Base-by-base conservation (phyloP, 2,797 vertebrate species). In the Geotria australis region DNA sequence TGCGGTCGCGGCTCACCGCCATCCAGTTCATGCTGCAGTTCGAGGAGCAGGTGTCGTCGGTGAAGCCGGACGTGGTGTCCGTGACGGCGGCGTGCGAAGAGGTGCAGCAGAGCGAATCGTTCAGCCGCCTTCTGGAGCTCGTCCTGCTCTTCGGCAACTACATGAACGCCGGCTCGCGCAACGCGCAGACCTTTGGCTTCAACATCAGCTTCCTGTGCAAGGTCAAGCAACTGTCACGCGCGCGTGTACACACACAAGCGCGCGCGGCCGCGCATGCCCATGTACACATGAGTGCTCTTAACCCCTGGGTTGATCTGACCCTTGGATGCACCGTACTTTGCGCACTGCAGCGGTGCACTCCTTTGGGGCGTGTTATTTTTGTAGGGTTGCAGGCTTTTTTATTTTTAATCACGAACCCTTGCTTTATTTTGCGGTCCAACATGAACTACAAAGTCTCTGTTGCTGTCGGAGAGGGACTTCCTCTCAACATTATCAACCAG, bases 31-130 rank as follows among this genome's bases (percentile, higher is more conserved):
- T 71, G 70, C 70, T 86, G 47, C 80, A 82, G 64, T 88, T 88
- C 63, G 76, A 73, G 13, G 84, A 89, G 63, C 84, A 83, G 63
- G 69, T 88, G 56, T 80, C 76, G 67, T 85, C 83, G 63, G 72
- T 89, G 59, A 89, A 88, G 69, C 81, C 84, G 1, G 81, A 89
- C 61, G 76, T 88, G 7, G 83, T 89, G 60, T 75, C 81, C 1
- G 81, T 89, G 60, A 83, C 81, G 1, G 84, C 83, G 1, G 82
- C 83, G 1, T 89, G 84, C 3, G 83, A 89, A 64, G 84, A 89
- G 63, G 61, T 86, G 55, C 72, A 61, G 2, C 74, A 80, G 64
- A 85, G 83, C 15, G n/a, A 77, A 60, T 70, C 46, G 63, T 86
- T 89, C 64, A 45, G 77, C 57, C 70, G 63, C 61, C 67, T 88